These are phyloP conservation scores for Cenopis cana DNA, from an alignment of 2,888 invertebrate genomes.

Conservation along the genomic window DNA sequence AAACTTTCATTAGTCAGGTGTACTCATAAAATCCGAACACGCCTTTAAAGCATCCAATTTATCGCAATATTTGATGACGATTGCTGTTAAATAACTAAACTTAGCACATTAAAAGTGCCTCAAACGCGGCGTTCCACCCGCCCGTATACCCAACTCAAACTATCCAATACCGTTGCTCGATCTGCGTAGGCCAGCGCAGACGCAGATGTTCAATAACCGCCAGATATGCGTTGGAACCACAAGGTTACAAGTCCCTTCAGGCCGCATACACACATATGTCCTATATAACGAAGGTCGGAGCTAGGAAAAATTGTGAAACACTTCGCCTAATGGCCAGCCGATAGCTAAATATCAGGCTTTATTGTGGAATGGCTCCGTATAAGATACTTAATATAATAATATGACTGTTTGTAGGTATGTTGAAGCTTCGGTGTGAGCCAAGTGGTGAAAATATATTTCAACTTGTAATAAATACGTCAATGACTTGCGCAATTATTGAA, in stretches of 20 bases:
- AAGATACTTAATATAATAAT: conserved; percentile 2
- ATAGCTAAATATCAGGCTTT: conserved; percentile 29
- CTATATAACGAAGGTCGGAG: not conserved
- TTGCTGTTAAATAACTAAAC: too few relatives aligned
- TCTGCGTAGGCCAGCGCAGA: conserved; percentile 69
- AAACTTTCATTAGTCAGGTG: too few relatives aligned
- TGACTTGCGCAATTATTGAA: too few relatives aligned
- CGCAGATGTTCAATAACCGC: conserved; percentile 59
- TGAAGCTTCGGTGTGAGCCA: conserved; percentile 8
- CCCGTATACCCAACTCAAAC: conserved; percentile 49
- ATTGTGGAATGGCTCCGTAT: conserved; percentile 3
- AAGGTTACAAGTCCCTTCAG: not conserved
- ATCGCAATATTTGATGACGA: too few relatives aligned
- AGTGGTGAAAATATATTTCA: not conserved
- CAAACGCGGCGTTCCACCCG: conserved; percentile 49
- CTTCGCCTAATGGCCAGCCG: conserved; percentile 8
- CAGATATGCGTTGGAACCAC: conserved; percentile 54
- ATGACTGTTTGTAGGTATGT: not conserved
- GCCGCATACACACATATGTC: not conserved
- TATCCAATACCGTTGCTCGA: conserved; percentile 61
- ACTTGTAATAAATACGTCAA: too few relatives aligned
- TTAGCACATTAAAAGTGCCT: not conserved
- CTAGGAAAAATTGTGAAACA: conserved; percentile 32
- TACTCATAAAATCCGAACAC: too few relatives aligned
- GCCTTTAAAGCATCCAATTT: too few relatives aligned